These are phyloP conservation scores for Asbolus verrucosus DNA, from an alignment of 1,140 invertebrate species.

Conservation along the genomic window DNA sequence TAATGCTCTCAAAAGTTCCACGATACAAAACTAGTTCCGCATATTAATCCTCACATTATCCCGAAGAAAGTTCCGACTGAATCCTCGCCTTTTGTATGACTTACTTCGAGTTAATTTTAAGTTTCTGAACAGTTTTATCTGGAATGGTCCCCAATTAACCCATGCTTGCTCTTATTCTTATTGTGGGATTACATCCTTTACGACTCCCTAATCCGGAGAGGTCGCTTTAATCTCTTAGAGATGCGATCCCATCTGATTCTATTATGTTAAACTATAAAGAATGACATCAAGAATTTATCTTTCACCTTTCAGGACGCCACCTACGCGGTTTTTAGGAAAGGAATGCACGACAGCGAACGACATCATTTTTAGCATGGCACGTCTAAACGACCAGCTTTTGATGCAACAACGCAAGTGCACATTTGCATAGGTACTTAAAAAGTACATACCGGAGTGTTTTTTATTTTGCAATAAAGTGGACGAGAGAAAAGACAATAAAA, in stretches of 20 bases:
- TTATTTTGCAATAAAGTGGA: no score
- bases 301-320: conserved; percentile 18
- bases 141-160: conserved; percentile 29
- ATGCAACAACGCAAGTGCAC: no score
- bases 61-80: conserved; percentile 25
- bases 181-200: conserved; percentile 29
- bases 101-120: conserved; percentile 36
- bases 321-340: no score
- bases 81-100: conserved; percentile 28
- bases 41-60: conserved; percentile 47
- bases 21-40: conserved; percentile 46
- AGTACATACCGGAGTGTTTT: no score
- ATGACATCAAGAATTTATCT: neutral
- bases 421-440: no score
- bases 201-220: conserved; percentile 30
- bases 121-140: conserved; percentile 30
- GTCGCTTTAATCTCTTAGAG: conserved; percentile 15
- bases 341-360: no score
- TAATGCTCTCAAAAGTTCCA: conserved; percentile 40
- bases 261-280: conserved; percentile 29
- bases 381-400: no score
- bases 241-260: conserved; percentile 25
- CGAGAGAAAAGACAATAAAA: no score
- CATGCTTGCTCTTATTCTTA: conserved; percentile 33
- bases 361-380: no score